Percentiles rank a stretch among this genome's conserved stretches.
phyloP scores from a whole-genome alignment of 1,140 invertebrate species.

The Parapsyche elsis region DNA sequence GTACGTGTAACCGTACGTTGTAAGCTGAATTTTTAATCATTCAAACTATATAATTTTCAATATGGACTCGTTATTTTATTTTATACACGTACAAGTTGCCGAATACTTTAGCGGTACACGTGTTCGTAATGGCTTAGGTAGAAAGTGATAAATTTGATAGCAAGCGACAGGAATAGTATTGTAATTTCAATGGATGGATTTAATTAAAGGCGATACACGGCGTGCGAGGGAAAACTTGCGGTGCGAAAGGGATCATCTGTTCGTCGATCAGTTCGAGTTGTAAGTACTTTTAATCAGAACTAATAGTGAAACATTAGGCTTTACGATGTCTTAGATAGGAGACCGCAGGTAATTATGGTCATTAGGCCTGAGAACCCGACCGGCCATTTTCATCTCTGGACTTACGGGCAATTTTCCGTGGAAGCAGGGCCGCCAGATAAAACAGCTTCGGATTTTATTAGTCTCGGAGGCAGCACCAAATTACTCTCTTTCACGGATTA shows the following conservation, averaged over 20 bases:
- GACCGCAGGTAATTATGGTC: slow-evolving; percentile 45
- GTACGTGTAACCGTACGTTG: too few relatives aligned
- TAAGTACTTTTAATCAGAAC: slow-evolving; percentile 47
- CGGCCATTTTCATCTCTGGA: slow-evolving; percentile 39
- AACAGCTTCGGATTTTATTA: slow-evolving; percentile 39
- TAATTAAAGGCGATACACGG: slow-evolving; percentile 32
- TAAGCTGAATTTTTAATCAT: too few relatives aligned
- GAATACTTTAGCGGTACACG: too few relatives aligned
- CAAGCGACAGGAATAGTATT: not conserved
- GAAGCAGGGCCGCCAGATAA: not conserved
- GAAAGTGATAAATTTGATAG: too few relatives aligned
- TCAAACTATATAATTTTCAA: too few relatives aligned
- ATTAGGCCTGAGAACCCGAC: slow-evolving; percentile 37
- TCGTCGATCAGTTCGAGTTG: slow-evolving; percentile 33
- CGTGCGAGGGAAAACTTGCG: not conserved
- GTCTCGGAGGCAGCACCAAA: slow-evolving; percentile 9
- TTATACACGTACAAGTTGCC: too few relatives aligned
- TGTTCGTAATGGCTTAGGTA: too few relatives aligned
- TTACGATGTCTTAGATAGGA: slow-evolving; percentile 42
- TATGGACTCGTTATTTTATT: too few relatives aligned
- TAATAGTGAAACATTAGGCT: slow-evolving; percentile 46
- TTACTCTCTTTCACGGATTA: slow-evolving; percentile 33
- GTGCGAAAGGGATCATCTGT: not conserved
- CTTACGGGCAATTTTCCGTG: slow-evolving; percentile 34
- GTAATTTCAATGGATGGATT: not conserved